Conservation (phyloP, 2,888 invertebrate genomes). For the Bombylius major region DNA sequence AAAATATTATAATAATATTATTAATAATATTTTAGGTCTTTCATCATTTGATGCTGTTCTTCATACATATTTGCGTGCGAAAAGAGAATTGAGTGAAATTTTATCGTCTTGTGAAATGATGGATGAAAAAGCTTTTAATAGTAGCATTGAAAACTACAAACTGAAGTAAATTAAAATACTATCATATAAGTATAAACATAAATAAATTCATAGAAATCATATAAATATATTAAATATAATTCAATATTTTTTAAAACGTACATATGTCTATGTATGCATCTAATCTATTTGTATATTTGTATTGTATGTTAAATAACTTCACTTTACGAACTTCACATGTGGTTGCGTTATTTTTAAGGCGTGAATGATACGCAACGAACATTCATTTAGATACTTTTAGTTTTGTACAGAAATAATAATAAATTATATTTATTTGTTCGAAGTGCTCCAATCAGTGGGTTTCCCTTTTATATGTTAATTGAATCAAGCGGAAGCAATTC, state of each 20-base stretch:
- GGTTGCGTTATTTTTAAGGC: no score
- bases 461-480: constrained; percentile 73
- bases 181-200: neutral
- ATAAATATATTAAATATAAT: no score
- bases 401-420: no score
- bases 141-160: constrained; percentile 46
- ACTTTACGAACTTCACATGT: no score
- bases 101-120: constrained; percentile 94
- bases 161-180: constrained; percentile 32
- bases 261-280: no score
- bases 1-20: neutral
- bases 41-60: constrained; percentile 66
- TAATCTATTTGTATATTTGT: no score
- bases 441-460: constrained; percentile 45
- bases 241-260: no score
- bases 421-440: no score
- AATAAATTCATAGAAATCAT: no score
- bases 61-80: constrained; percentile 60
- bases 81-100: constrained; percentile 69
- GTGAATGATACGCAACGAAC: no score
- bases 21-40: constrained; percentile 42
- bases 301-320: no score
- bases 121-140: constrained; percentile 60
- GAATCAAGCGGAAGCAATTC: constrained; percentile 81
- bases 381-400: no score